Evolutionary conservation across 2,113 vertebrate genomes (phyloP).

Genomic region (Pteronura brasiliensis): DNA sequence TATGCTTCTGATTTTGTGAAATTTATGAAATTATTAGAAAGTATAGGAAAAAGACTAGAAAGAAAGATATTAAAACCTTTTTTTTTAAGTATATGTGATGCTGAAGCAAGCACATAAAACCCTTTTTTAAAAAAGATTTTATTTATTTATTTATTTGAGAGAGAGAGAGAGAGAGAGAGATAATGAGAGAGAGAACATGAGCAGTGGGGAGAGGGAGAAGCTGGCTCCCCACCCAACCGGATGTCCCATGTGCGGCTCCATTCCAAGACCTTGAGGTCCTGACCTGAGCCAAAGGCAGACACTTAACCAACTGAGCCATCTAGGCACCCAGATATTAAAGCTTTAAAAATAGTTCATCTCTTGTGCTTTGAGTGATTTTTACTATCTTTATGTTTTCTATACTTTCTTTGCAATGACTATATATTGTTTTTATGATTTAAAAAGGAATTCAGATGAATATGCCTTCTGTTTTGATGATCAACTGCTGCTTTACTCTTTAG

Average conservation of each 20-base stretch:
- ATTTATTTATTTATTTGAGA: neutral
- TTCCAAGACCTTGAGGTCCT: neutral
- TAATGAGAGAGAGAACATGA: neutral
- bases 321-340: neutral
- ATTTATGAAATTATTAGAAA: conserved; percentile 27
- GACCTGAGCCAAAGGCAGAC: neutral
- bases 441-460: neutral
- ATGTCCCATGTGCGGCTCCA: neutral
- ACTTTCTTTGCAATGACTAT: neutral
- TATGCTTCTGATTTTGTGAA: neutral
- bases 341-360: neutral
- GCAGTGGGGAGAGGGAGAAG: neutral
- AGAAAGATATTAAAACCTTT: neutral
- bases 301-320: neutral
- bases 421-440: conserved; percentile 18
- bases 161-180: too few species aligned
- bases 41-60: neutral
- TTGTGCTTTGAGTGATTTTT: neutral
- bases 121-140: neutral
- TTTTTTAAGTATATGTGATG: too few species aligned
- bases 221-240: neutral
- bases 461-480: neutral
- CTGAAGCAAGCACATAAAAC: neutral
- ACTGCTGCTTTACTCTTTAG: neutral
- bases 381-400: neutral